Evolutionary conservation across 2,797 vertebrate genomes (phyloP), one percentile per base, ranked within the genome.

Genomic region (Heteromormyrus szaboi): DNA sequence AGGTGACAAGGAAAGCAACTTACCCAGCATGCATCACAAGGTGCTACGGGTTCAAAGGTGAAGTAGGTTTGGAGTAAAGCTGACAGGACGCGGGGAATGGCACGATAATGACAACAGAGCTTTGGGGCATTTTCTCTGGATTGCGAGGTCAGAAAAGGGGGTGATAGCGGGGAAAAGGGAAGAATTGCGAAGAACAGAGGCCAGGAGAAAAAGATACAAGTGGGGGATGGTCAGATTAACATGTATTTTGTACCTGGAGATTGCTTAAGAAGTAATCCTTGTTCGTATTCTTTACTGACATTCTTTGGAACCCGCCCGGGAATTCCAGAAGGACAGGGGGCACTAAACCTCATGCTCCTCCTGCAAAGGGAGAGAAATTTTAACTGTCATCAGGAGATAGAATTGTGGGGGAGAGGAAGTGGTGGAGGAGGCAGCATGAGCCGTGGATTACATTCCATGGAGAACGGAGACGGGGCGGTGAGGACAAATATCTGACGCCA

Each of bases 41-140:
- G 95, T 96, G 95, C 90, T 89, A 22, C 2, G 94, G 91, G 94
- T 94, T 95, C 90, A 95, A 86, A 90, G 94, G 93, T 95, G 91
- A 90, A 85, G 14, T 65, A 50, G 19, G 90, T 93, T 95, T 94
- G 94, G 95, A 90, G 92, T 92, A 91, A 22, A 65, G 90, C 92
- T 91, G 1, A 12, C 90, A 95, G 95, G 96, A 96, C 95, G 92
- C 90, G 91, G 92, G 93, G 94, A 94, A 96, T 90, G 85, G 94
- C 93, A 92, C 90, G 91, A 93, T 88, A 89, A 95, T 94, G 93
- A 94, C 92, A 93, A 92, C 89, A 91, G 92, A 91, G 91, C 84
- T 62, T 86, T 41, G 84, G 44, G 59, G 83, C 46, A 72, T 84
- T 86, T 76, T 54, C 72, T 72, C 56, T n/a, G 12, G 48, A 44